These are phyloP conservation scores for Enteromius trimaculatus DNA, from an alignment of 2,797 vertebrate species.

Conservation along the genomic window DNA sequence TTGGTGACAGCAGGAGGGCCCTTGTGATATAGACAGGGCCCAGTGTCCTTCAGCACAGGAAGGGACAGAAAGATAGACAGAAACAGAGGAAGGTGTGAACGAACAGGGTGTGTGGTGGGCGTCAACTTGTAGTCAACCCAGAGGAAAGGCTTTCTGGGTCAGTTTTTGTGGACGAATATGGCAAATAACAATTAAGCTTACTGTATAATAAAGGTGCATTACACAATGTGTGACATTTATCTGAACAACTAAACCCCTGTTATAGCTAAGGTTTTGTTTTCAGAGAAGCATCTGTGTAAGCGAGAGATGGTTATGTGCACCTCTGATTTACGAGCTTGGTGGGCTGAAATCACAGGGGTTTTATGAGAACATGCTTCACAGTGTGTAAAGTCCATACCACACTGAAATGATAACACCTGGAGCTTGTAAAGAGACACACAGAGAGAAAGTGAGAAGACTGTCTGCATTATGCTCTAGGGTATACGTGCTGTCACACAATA, in stretches of 20 bases:
- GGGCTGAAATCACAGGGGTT: slow-evolving; percentile 51
- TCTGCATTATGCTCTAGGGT: slow-evolving; percentile 52
- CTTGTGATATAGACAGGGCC: slow-evolving; percentile 63
- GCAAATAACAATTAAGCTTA: neutral
- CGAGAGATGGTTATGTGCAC: slow-evolving; percentile 53
- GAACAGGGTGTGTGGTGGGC: slow-evolving; percentile 12
- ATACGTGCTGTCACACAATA: slow-evolving; percentile 53
- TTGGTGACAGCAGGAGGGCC: slow-evolving; percentile 59
- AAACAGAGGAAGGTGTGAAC: slow-evolving; percentile 29
- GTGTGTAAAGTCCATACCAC: slow-evolving; percentile 57
- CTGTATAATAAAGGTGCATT: slow-evolving; percentile 5
- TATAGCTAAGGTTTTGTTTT: slow-evolving; percentile 13
- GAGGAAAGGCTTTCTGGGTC: slow-evolving; percentile 29
- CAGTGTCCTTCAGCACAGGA: slow-evolving; percentile 54
- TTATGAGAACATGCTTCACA: slow-evolving; percentile 55
- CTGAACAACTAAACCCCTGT: slow-evolving; percentile 21
- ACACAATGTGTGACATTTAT: slow-evolving; percentile 26
- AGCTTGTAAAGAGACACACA: slow-evolving; percentile 55
- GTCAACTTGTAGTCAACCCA: neutral
- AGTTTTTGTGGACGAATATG: neutral
- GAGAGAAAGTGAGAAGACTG: slow-evolving; percentile 24
- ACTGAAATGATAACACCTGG: slow-evolving; percentile 65
- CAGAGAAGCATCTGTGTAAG: slow-evolving; percentile 44
- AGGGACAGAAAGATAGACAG: slow-evolving; percentile 19
- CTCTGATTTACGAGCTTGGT: slow-evolving; percentile 44